Evolutionary conservation across 2,113 vertebrate genomes (phyloP), one percentile per base, ranked within the genome.

Genomic region (Sigmodon hispidus): DNA sequence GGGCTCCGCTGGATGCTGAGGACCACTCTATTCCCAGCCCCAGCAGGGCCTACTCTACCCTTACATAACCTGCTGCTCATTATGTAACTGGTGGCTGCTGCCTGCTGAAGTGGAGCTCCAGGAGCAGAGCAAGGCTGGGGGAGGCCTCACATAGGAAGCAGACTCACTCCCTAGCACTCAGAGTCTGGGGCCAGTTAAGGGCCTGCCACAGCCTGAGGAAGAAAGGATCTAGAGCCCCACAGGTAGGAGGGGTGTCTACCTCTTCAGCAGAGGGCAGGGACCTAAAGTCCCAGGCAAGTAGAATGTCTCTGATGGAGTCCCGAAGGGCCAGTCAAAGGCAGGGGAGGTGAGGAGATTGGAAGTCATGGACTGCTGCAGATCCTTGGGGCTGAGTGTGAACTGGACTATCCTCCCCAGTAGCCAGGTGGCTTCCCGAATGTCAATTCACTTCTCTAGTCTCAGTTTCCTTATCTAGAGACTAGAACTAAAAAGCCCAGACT

Each of bases 61-160:
- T 98, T 97, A 96, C 21, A 1, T 97, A 98, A 98, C 88, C 70
- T 9, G 21, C 86, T 94, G 75, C 52, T 7, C 16, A 0, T 98
- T 97, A 96, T 50, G 92, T 97, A 97, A 98, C 67, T 93, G 17
- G 13, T 61, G 40, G 87, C 88, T 40, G 26, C 91, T 34, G 76
- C 26, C 75, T 73, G 84, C 81, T 81, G 7, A 72, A 73, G 87
- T 21, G n/a, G 70, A 61, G 94, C 70, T 65, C 52, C 0, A 52
- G 87, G 94, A 94, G 96, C 94, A 63, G 90, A 69, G 79, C 10
- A 2, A 7, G 77, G 70, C 43, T 67, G 87, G 95, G 75, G 88
- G 92, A 94, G 94, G 34, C 91, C 69, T 65, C 55, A 29, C 65
- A 0, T 11, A 26, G 43, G 7, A 86, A 89, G 91, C 1, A 80